phyloP scores from a whole-genome alignment of 2,888 invertebrate genomes.

The Pilophorus perplexus region DNA sequence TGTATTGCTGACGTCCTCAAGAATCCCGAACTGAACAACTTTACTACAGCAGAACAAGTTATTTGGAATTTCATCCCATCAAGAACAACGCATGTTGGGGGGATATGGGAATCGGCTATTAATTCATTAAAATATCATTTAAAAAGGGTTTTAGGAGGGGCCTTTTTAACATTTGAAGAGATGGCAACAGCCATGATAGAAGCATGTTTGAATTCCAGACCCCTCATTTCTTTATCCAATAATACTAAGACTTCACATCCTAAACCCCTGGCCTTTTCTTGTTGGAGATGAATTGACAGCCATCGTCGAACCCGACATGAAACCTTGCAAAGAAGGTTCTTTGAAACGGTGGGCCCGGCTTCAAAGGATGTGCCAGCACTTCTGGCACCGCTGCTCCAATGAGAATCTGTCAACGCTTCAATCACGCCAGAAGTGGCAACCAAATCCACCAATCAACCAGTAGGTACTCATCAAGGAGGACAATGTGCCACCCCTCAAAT shows the following conservation, averaged over 20 bases:
- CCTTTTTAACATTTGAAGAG: conserved; percentile 25
- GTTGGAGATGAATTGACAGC: conserved; percentile 41
- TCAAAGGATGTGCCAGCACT: background rate
- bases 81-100: conserved; percentile 16
- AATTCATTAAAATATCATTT: too few species aligned
- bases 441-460: background rate
- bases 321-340: background rate
- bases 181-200: conserved; percentile 15
- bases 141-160: conserved; percentile 7
- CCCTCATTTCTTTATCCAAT: conserved; percentile 13
- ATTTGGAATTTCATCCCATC: conserved; percentile 20
- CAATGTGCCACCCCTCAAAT: background rate
- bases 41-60: background rate
- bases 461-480: conserved; percentile 30
- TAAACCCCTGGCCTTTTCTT: conserved; percentile 50
- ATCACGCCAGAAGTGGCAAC: background rate
- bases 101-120: conserved; percentile 28
- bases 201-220: conserved; percentile 33
- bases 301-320: conserved; percentile 3
- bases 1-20: background rate
- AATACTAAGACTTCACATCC: conserved; percentile 40
- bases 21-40: background rate
- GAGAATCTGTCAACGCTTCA: background rate
- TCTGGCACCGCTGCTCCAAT: background rate
- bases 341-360: background rate